Base-by-base conservation (phyloP, 2,797 vertebrate genomes). In the Crenuchus spilurus region DNA sequence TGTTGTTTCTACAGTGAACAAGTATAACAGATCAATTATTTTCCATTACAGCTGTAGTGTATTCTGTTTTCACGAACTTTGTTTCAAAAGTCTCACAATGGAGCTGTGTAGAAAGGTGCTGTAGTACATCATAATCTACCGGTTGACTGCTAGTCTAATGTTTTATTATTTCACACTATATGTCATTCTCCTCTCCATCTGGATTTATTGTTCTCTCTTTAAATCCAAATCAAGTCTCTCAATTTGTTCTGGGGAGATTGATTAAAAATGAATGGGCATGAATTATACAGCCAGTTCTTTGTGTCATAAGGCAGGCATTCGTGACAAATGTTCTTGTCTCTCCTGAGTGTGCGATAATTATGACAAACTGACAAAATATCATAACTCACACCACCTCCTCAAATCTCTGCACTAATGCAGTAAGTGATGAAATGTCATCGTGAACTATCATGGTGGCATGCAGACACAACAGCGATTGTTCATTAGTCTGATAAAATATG, bases 191-290 rank as follows among this genome's bases (percentile, higher is more conserved):
- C n/a, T 8, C 33, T 54, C 72, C 10, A 1, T 26, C 26, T 60
- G 4, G 60, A 78, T 55, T 44, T 64, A 73, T 73, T 3, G n/a
- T 63, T 65, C 62, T 58, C 49, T 64, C 72, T 46, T 55, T 69
- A 65, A 76, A 78, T 64, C 61, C 18, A 73, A 65, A 81, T 72
- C 72, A 75, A 71, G 49, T 75, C 41, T 63, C 69, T 70, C 64
- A 65, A 72, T 78, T 76, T 70, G 73, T 51, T 76, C 62, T 71
- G 41, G 51, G 60, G 35, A 51, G 46, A 68, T 60, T 70, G 55
- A 65, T 79, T 74, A 57, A 81, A 84, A 82, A 79, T 79, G 70
- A 73, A 72, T 74, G 26, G 49, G 58, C 37, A 16, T 31, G 49
- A 75, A 75, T 76, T 78, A 76, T 70, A 58, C 77, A 78, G 65